Percentiles rank a stretch among this genome's conserved stretches.
These are phyloP conservation scores for Drosophila peninsularis DNA, from an alignment of 2,888 invertebrate species.

Conservation along the genomic window DNA sequence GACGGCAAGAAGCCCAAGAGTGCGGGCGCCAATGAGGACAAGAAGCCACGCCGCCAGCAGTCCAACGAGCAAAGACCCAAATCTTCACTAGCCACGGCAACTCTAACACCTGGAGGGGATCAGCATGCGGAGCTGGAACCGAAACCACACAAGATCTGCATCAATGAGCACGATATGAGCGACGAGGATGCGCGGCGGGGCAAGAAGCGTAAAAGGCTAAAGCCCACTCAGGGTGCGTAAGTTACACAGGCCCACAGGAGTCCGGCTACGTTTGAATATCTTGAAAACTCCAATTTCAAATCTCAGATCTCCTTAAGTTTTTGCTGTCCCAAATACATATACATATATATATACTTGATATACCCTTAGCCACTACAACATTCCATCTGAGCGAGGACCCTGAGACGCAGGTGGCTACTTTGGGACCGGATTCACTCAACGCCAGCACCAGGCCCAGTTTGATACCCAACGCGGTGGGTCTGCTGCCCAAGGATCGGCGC, in stretches of 20 bases:
- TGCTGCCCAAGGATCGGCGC: constrained; percentile 78
- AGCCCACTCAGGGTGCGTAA: constrained; percentile 71
- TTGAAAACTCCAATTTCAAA: too few species aligned
- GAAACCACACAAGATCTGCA: constrained; percentile 75
- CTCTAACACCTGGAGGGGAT: constrained; percentile 41
- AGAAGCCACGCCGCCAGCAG: constrained; percentile 71
- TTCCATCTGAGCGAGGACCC: constrained; percentile 86
- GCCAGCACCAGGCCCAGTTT: constrained; percentile 89
- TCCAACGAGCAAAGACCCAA: constrained; percentile 78
- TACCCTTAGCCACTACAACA: constrained; percentile 69
- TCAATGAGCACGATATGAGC: constrained; percentile 82
- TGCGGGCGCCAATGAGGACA: constrained; percentile 76
- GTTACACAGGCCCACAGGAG: background rate
- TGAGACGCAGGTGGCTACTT: constrained; percentile 89
- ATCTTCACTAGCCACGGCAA: constrained; percentile 71
- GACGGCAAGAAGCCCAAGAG: constrained; percentile 79
- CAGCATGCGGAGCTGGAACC: constrained; percentile 50
- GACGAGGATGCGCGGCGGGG: constrained; percentile 86
- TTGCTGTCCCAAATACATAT: background rate
- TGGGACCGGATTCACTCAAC: constrained; percentile 88
- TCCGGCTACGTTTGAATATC: background rate
- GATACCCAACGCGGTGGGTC: constrained; percentile 84
- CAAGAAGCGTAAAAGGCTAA: constrained; percentile 86
- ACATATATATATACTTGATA: background rate
- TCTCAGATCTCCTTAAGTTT: background rate